phyloP scores from a whole-genome alignment of 2,888 invertebrate genomes.

The Lydus trimaculatus region DNA sequence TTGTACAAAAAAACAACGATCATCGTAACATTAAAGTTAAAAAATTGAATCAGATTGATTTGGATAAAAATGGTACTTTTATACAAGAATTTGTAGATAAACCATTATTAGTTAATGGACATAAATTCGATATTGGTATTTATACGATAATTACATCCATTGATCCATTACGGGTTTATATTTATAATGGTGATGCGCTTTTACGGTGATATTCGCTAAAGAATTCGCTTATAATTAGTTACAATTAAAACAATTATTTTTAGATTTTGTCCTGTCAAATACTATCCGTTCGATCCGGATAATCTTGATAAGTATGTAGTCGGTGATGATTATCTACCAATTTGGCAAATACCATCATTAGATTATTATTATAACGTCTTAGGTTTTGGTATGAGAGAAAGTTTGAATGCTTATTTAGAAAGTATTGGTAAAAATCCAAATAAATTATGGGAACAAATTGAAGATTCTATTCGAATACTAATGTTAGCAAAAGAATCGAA shows the following conservation, averaged over 20 bases:
- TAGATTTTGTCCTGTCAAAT: conserved; percentile 88
- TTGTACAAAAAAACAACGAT: conserved; percentile 92
- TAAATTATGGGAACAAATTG: conserved; percentile 81
- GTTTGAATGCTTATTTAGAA: conserved; percentile 79
- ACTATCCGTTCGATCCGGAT: conserved; percentile 86
- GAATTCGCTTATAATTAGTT: not conserved
- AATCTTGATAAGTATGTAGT: conserved; percentile 91
- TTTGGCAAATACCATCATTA: conserved; percentile 89
- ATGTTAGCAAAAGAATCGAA: conserved; percentile 75
- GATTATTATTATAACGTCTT: conserved; percentile 73
- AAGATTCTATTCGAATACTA: conserved; percentile 76
- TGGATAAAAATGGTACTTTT: conserved; percentile 77
- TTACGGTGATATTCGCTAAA: conserved; percentile 70
- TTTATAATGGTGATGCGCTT: conserved; percentile 83
- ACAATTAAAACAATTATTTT: conserved; percentile 37
- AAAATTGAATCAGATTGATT: conserved; percentile 74
- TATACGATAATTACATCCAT: conserved; percentile 92
- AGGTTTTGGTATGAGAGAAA: conserved; percentile 84
- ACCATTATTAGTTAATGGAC: conserved; percentile 89
- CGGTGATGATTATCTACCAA: conserved; percentile 91
- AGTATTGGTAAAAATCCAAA: conserved; percentile 74
- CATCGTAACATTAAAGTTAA: conserved; percentile 87
- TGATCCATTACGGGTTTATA: conserved; percentile 87
- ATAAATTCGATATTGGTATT: conserved; percentile 97
- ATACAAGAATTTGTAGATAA: conserved; percentile 90